Conservation (phyloP, 2,888 invertebrate species). For the Drosophila kambysellisi region DNA sequence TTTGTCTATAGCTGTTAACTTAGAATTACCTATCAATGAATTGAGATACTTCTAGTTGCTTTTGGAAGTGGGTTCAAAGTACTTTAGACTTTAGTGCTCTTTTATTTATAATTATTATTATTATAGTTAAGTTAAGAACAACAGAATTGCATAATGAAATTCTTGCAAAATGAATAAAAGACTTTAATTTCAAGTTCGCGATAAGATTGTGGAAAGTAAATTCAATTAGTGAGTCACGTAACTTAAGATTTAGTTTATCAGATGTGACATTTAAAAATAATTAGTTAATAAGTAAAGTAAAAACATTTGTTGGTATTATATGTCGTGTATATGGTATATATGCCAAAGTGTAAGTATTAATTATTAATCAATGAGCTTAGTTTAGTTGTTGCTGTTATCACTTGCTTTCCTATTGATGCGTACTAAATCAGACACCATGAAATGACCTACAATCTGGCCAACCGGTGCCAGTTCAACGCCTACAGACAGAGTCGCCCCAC, state of each 20-base stretch:
- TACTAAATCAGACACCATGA: slow-evolving; percentile 29
- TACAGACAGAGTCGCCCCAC: neutral
- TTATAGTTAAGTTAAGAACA: neutral
- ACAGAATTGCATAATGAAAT: neutral
- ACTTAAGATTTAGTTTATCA: neutral
- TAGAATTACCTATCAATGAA: neutral
- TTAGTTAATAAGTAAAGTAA: too few species aligned
- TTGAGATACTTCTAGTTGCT: neutral
- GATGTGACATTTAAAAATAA: neutral
- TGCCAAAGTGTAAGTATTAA: neutral
- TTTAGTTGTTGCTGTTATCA: slow-evolving; percentile 7
- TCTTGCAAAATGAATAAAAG: neutral
- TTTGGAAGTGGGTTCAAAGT: neutral
- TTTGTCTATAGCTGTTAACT: too few species aligned
- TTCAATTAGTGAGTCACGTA: neutral
- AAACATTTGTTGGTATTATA: neutral
- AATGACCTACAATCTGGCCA: slow-evolving; percentile 17
- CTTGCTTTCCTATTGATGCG: slow-evolving; percentile 26
- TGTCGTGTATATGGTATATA: too few species aligned
- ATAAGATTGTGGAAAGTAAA: neutral
- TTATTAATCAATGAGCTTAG: neutral
- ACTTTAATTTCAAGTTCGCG: neutral
- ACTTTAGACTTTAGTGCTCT: too few species aligned
- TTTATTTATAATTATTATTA: neutral
- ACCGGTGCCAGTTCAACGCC: slow-evolving; percentile 25